Conservation (phyloP, 2,797 vertebrate species). For the Sandelia bainsii region DNA sequence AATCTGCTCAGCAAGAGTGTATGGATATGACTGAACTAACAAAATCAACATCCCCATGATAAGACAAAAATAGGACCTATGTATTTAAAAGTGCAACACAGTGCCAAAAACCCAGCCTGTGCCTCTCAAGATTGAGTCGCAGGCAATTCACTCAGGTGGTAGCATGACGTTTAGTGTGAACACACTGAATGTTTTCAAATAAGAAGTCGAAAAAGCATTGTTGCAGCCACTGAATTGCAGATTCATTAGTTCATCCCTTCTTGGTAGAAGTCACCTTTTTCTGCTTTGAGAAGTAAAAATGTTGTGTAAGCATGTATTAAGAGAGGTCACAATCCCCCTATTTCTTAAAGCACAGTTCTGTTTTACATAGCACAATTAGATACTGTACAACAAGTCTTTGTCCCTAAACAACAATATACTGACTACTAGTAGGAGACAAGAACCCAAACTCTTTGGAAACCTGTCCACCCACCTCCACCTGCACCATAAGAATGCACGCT, state of each 20-base stretch:
- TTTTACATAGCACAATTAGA: no score
- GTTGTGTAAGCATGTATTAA: no score
- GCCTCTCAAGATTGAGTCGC: background rate
- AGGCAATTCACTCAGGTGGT: background rate
- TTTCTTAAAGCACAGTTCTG: background rate
- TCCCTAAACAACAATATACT: no score
- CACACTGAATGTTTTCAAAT: background rate
- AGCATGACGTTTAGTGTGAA: background rate
- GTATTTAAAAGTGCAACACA: no score
- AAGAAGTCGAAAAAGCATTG: background rate
- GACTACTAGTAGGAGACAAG: background rate
- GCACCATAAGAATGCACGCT: background rate
- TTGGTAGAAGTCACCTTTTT: background rate
- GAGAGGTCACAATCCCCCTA: background rate
- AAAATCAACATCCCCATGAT: no score
- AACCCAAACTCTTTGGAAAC: background rate
- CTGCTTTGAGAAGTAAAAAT: no score
- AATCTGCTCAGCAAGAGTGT: background rate
- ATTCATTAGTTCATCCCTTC: slow-evolving; percentile 10
- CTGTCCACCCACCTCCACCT: slow-evolving; percentile 1
- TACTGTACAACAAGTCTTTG: background rate
- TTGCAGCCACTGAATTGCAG: background rate
- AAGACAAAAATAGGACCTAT: no score
- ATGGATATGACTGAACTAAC: background rate
- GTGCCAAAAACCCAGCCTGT: no score